A percentile compares a stretch with the other conserved stretches of the same genome.
Conservation (phyloP, 2,888 invertebrate genomes). For the Celastrina argiolus region DNA sequence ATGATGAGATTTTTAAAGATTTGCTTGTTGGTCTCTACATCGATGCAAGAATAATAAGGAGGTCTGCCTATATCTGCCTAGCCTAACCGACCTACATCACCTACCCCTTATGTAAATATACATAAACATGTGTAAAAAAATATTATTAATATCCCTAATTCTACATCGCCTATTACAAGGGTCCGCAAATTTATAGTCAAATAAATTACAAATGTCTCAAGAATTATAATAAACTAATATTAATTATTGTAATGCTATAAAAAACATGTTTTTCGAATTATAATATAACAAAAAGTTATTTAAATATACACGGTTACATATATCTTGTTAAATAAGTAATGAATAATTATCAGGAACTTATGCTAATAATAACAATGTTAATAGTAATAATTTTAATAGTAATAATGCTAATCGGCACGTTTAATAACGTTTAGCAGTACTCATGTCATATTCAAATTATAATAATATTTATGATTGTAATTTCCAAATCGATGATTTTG, state of each 20-base stretch:
- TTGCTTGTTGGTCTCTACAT: no score
- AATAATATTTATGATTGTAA: not conserved
- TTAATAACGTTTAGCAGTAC: conserved; percentile 12
- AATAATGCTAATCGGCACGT: conserved; percentile 1
- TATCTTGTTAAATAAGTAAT: conserved; percentile 9
- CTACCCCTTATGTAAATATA: no score
- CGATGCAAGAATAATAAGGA: no score
- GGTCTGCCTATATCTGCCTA: no score
- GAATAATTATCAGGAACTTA: conserved; percentile 16
- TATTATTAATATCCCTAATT: no score
- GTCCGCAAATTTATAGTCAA: conserved; percentile 2
- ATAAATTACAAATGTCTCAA: not conserved
- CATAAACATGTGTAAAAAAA: no score
- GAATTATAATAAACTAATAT: conserved; percentile 4
- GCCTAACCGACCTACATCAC: no score
- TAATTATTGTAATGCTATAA: not conserved
- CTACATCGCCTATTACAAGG: no score
- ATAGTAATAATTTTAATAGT: not conserved
- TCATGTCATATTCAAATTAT: not conserved
- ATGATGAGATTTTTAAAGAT: no score
- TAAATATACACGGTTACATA: not conserved
- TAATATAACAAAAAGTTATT: not conserved
- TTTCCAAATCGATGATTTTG: not conserved
- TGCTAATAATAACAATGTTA: not conserved
- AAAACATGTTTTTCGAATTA: not conserved